Base-by-base conservation (phyloP, 2,113 vertebrate genomes). In the Catagonus wagneri region DNA sequence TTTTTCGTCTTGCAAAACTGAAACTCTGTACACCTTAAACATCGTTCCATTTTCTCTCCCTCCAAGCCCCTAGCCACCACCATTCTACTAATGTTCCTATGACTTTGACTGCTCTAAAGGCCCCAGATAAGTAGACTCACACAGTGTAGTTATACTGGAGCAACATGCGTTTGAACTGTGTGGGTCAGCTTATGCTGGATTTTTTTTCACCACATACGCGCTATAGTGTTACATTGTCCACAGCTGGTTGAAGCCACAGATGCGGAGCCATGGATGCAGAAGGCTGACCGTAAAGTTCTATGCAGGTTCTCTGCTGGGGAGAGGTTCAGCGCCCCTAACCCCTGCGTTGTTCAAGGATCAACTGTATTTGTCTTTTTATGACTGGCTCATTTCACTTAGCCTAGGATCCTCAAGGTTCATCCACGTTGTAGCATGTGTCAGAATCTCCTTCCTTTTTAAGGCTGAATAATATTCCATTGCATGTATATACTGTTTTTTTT, bases 1-100 rank as follows among this genome's bases (percentile, higher is more conserved):
- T 25, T 85, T 83, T 65, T 68, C 66, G 75, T 94, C 66, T 87
- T 89, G 76, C 54, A 65, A 36, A 94, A 44, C 60, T 68, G 75
- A 83, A 87, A 71, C 52, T 63, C 69, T 60, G 20, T 56, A 83
- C 34, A 36, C 34, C 8, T 85, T 61, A 39, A 52, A 61, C 80
- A 27, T 27, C 27, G 23, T 86, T n/a, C 39, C 6, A 29, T 54
- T 34, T 69, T 56, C 7, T n/a, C 19, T 56, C 12, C 52, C 27
- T 32, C 9, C 12, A 29, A 50, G 11, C 44, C 29, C 20, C 15
- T 87, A 36, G 52, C 61, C 93, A 10, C 34, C 17, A 34, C 52
- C 7, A 20, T 90, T 74, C 52, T 78, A 22, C 76, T 86, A 56
- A 68, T 69, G 23, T 50, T 87, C 76, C 87, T 86, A 7, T 23